Evolutionary conservation across 1,140 invertebrate genomes (phyloP), one percentile per base, ranked within the genome.

Genomic region (Cydia strobilella): DNA sequence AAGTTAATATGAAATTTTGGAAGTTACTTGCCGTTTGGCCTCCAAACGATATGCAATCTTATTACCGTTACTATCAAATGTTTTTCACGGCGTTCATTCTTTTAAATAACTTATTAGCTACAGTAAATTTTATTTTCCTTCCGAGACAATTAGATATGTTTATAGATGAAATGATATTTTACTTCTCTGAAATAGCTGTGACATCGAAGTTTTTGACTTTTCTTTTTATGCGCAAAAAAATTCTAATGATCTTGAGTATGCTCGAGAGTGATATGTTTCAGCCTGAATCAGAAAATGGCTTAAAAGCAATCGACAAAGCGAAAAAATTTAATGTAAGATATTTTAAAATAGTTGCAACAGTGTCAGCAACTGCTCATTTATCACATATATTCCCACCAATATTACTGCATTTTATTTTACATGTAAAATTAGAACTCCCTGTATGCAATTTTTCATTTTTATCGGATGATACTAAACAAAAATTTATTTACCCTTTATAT

Each of bases 261-360:
- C 75, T 91, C 27, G 86, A 91, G 59, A 83, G 80, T 72, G 79
- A 88, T 31, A 79, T 82, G 27, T 91, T 91, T 82, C 79, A 86
- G 76, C 77, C 85, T 12, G 45, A 78, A 54, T 83, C 74, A 31
- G 73, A 83, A 18, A 78, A 82, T 35, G 84, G 77, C 77, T 13
- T 76, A 7, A 80, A 76, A 42, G 83, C 89, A 42, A 77, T 87
- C 66, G 31, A 76, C 3, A 74, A 77, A 27, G 88, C 86, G 1
- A 89, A 87, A 75, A 80, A 79, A 62, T 87, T 87, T 59, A 88
- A 83, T 62, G 73, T 79, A 7, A 79, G 75, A 73, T 88, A 87
- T 76, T 90, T 84, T 82, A 89, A 84, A 63, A 83, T 87, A 12
- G 77, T 85, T 31, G 82, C 81, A 23, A 23, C 54, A 0, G 63